These are phyloP conservation scores for Trematocara macrostoma DNA, from an alignment of 2,113 vertebrate species.

Conservation along the genomic window DNA sequence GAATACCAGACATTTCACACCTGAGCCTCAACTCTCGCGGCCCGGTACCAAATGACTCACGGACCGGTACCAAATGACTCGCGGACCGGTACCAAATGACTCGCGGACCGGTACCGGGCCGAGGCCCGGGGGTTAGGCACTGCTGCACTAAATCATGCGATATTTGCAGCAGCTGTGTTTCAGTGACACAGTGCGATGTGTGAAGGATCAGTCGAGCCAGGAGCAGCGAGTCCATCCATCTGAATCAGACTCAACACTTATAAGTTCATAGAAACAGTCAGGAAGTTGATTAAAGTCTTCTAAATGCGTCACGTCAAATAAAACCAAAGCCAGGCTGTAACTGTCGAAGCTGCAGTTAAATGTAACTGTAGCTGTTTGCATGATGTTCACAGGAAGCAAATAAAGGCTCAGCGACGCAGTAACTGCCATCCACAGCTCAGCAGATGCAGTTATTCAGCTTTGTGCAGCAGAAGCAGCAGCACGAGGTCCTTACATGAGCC, in stretches of 20 bases:
- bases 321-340: background rate
- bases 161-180: background rate
- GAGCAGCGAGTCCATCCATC: background rate
- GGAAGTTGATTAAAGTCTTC: background rate
- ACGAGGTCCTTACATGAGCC: constrained; percentile 77
- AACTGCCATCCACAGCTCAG: background rate
- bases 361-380: constrained; percentile 42
- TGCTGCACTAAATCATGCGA: background rate
- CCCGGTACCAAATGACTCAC: too few relatives aligned
- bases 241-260: background rate
- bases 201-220: background rate
- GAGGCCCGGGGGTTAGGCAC: too few relatives aligned
- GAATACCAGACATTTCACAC: too few relatives aligned
- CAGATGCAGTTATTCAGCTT: background rate
- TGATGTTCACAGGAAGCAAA: background rate
- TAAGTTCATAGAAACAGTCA: background rate
- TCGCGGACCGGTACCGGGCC: too few relatives aligned
- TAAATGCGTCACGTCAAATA: background rate
- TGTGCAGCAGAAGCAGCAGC: background rate
- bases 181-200: rapidly evolving
- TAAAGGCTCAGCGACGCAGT: background rate
- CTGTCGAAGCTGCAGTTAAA: background rate
- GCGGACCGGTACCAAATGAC: too few relatives aligned
- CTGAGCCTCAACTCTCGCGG: too few relatives aligned
- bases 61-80: too few relatives aligned